These are phyloP conservation scores for Drosophila sordidapex DNA, from an alignment of 2,888 invertebrate genomes.

Conservation along the genomic window DNA sequence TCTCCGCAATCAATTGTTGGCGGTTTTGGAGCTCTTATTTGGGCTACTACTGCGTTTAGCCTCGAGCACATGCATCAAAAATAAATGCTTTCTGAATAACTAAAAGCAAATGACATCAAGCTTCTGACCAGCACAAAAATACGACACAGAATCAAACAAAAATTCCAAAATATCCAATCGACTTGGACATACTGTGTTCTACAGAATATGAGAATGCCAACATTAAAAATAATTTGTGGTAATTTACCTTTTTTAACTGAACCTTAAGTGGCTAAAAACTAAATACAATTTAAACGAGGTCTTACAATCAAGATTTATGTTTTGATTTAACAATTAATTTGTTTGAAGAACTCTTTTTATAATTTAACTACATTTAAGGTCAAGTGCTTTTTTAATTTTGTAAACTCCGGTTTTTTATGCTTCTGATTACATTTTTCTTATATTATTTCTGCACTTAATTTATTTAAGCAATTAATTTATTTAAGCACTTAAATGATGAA, in stretches of 20 bases:
- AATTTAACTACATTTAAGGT: too few species aligned
- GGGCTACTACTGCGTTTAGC: background rate
- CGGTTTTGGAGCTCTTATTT: background rate
- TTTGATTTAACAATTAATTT: background rate
- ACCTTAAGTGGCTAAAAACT: background rate
- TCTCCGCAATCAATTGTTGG: constrained; percentile 35
- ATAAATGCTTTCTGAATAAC: constrained; percentile 47
- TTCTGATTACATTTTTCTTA: background rate
- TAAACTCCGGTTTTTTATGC: background rate
- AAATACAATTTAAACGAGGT: background rate
- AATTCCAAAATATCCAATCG: background rate
- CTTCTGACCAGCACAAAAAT: constrained; percentile 23
- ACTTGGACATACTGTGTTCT: background rate
- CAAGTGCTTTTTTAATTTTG: too few species aligned
- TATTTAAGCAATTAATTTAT: background rate
- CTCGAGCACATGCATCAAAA: constrained; percentile 11
- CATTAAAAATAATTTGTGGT: background rate
- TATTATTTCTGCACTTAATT: background rate
- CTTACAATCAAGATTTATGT: background rate
- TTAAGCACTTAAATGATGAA: background rate
- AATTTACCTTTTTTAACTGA: background rate
- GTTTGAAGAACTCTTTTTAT: background rate
- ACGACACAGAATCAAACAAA: background rate
- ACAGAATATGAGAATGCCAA: background rate
- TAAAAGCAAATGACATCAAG: constrained; percentile 47